These are phyloP conservation scores for Rutpela maculata DNA, from an alignment of 2,888 invertebrate species.

Conservation along the genomic window DNA sequence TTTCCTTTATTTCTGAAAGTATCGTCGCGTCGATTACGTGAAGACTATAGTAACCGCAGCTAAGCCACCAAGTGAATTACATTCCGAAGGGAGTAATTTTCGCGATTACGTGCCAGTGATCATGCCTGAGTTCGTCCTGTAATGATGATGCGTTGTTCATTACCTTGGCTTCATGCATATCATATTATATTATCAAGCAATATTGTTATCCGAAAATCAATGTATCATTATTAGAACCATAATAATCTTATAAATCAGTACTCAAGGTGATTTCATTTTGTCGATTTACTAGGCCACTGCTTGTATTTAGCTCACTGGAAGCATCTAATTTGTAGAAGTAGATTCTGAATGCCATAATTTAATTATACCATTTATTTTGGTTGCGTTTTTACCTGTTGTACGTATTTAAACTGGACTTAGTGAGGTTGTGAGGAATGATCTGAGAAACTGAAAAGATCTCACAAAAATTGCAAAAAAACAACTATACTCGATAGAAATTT, in stretches of 20 bases:
- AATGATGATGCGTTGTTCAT: neutral
- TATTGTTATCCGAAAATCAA: neutral
- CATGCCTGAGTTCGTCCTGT: neutral
- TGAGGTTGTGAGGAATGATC: too few species aligned
- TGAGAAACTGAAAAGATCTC: too few species aligned
- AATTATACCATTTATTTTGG: too few species aligned
- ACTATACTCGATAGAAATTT: too few species aligned
- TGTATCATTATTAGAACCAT: neutral
- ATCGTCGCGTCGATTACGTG: too few species aligned
- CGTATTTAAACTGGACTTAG: too few species aligned
- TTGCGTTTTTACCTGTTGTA: too few species aligned
- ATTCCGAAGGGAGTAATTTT: neutral
- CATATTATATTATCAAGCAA: neutral
- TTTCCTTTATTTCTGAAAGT: too few species aligned
- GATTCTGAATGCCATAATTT: too few species aligned
- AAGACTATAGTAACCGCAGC: too few species aligned
- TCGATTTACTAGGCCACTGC: neutral
- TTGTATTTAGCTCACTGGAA: neutral
- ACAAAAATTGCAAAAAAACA: too few species aligned
- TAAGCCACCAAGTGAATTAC: neutral
- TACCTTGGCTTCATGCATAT: neutral
- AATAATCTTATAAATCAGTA: neutral
- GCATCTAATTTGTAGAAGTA: neutral
- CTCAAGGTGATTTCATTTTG: neutral
- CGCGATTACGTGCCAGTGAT: neutral